These are phyloP conservation scores for Melolontha melolontha DNA, from an alignment of 2,888 invertebrate species.

Conservation along the genomic window DNA sequence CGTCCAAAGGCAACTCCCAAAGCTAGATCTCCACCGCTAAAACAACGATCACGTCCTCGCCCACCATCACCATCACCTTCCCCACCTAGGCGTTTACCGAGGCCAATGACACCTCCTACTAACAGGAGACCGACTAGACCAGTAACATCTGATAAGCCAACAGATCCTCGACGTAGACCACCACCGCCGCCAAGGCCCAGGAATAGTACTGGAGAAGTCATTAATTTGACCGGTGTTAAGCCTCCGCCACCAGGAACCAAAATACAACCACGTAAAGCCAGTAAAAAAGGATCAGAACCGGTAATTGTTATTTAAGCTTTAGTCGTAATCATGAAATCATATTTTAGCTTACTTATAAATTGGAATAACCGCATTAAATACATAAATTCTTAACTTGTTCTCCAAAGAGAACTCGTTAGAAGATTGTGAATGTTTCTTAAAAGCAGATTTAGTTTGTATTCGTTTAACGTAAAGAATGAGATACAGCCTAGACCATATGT, in stretches of 20 bases:
- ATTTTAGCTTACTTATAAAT: no score
- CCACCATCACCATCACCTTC: conserved; percentile 63
- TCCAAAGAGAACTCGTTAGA: no score
- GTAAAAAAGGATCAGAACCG: conserved; percentile 65
- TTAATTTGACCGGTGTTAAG: conserved; percentile 65
- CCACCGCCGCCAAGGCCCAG: conserved; percentile 72
- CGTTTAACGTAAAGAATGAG: no score
- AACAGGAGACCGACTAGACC: conserved; percentile 50
- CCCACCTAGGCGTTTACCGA: conserved; percentile 70
- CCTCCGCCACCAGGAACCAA: conserved; percentile 63
- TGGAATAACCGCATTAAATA: no score
- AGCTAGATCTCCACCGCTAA: conserved; percentile 65
- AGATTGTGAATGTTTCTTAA: no score
- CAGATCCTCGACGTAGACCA: conserved; percentile 66
- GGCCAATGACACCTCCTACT: conserved; percentile 67
- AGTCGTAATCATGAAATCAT: not conserved
- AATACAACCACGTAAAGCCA: conserved; percentile 63
- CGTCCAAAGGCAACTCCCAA: conserved; percentile 34
- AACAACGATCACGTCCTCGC: conserved; percentile 68
- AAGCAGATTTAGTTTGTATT: no score
- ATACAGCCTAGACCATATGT: no score
- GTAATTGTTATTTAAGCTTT: conserved; percentile 52
- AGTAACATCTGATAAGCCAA: conserved; percentile 60
- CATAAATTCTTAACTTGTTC: no score
- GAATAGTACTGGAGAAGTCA: conserved; percentile 65